These are phyloP conservation scores for Ammodytes marinus DNA, from an alignment of 2,113 vertebrate genomes.

Conservation along the genomic window DNA sequence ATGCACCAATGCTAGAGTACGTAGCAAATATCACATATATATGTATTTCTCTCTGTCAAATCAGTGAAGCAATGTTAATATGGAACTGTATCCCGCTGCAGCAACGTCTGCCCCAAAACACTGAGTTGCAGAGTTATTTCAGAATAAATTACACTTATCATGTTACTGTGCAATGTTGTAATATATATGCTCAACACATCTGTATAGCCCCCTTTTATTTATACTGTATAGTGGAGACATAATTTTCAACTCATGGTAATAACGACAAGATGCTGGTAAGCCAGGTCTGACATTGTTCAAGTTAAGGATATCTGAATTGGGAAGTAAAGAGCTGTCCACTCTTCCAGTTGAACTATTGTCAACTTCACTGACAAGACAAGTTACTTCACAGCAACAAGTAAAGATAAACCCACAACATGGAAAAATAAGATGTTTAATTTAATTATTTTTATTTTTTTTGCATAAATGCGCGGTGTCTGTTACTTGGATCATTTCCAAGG, in stretches of 20 bases:
- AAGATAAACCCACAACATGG: neutral
- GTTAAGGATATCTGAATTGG: slow-evolving; percentile 24
- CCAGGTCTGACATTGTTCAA: slow-evolving; percentile 15
- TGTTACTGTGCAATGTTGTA: slow-evolving; percentile 11
- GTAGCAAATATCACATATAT: neutral
- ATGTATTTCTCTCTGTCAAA: slow-evolving; percentile 1
- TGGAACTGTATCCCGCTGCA: neutral
- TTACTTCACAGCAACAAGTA: slow-evolving; percentile 26
- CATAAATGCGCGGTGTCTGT: neutral
- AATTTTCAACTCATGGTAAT: neutral
- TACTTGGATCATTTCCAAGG: neutral
- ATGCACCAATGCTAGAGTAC: neutral
- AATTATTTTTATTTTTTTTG: neutral
- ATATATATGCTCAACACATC: neutral
- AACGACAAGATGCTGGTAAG: slow-evolving; percentile 5
- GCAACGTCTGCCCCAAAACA: neutral
- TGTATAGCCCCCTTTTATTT: neutral
- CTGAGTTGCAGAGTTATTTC: slow-evolving; percentile 16
- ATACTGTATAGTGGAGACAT: neutral
- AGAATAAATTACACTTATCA: neutral
- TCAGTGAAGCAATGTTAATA: slow-evolving; percentile 1
- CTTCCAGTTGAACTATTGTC: slow-evolving; percentile 17
- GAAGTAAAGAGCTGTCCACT: slow-evolving; percentile 40
- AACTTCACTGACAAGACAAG: slow-evolving; percentile 32
- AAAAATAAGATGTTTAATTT: too few species aligned